Evolutionary conservation across 2,113 vertebrate species (phyloP).

Genomic region (Corythornis madagascariensis): DNA sequence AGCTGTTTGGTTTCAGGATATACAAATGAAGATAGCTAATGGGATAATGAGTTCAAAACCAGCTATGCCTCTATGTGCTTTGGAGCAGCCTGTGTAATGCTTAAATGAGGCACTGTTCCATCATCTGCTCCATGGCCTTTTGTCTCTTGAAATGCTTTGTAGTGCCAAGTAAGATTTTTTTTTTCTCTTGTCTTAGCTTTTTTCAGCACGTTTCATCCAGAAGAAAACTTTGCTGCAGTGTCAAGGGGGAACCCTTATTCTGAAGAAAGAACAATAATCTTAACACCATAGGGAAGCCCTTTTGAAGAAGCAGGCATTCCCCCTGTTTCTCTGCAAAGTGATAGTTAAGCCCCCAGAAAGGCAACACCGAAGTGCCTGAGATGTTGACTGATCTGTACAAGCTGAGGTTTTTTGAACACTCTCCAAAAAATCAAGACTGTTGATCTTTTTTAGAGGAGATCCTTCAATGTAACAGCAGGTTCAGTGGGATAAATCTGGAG

Average conservation of each 20-base stretch:
- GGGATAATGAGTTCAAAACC: background rate
- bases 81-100: background rate
- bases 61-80: background rate
- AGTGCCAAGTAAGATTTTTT: background rate
- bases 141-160: background rate
- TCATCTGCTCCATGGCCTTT: background rate
- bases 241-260: background rate
- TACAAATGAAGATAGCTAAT: background rate
- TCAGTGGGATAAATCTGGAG: background rate
- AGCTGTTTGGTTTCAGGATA: background rate
- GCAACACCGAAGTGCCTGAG: background rate
- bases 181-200: background rate
- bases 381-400: background rate
- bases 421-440: background rate
- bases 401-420: background rate
- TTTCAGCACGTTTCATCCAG: background rate
- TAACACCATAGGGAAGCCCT: background rate
- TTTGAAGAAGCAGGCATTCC: background rate
- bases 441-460: background rate
- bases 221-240: background rate
- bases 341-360: background rate
- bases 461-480: too few relatives aligned
- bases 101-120: background rate
- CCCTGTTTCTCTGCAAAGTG: background rate
- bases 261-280: background rate